Evolutionary conservation across 2,113 vertebrate species (phyloP), one percentile per base, ranked within the genome.

Genomic region (Ancistrus triradiatus): DNA sequence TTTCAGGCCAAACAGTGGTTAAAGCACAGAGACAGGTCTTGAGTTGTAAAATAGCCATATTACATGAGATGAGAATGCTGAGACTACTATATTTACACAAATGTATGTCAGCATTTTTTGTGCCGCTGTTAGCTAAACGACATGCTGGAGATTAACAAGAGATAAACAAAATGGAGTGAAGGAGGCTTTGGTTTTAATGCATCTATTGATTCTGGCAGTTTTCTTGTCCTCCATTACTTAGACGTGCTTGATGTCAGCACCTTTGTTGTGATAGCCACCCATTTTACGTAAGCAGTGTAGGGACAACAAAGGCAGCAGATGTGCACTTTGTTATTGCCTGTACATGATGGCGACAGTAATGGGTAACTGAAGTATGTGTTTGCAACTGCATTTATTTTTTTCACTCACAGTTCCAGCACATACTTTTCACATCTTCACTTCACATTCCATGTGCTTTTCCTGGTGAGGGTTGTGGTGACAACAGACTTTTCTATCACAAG

Each of bases 171-270:
- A 84, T 70, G 78, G 71, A 62, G 46, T 59, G 68, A 67, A 27
- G 27, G 52, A 59, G 78, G 81, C 63, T 78, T 42, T 25, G 68
- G 80, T 77, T 87, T 80, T 80, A 83, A 84, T 81, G 79, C 78
- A 70, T 72, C 70, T 82, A 85, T 87, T 82, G 86, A 88, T 86
- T 85, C 70, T 80, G 81, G 82, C 81, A 81, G 79, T 76, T 40
- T 44, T 63, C 52, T 67, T 31, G 7, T 22, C 47, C 11, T 31
- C 22, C 48, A 31, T 53, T 24, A 7, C 67, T 55, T 11, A 6
- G 59, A 52, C 25, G 74, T 78, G 74, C 73, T 74, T 78, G 74
- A 82, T 74, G 66, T 78, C 74, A 76, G 69, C 84, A 78, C 61
- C 78, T 79, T 66, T 73, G 1, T 22, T 22, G n/a, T 13, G 10